Percentiles rank a stretch among this genome's conserved stretches.
phyloP scores from a whole-genome alignment of 2,113 vertebrate species.

The Dryoscopus gambensis region DNA sequence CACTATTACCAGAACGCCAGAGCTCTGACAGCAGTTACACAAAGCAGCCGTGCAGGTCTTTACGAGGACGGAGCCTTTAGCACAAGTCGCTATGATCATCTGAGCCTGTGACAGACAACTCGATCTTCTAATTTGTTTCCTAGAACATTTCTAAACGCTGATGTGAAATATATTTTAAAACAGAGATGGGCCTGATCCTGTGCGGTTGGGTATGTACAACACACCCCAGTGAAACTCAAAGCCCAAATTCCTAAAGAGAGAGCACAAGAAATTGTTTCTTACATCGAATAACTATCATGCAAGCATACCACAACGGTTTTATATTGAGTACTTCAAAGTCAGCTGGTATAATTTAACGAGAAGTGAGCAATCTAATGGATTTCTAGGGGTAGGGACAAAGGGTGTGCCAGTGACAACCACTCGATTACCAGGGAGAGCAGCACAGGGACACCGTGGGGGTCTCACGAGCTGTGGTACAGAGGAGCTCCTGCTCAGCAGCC shows the following conservation, averaged over 20 bases:
- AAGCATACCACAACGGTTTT: not conserved
- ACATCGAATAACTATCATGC: conserved; percentile 41
- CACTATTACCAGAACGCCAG: not conserved
- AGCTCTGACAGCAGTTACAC: conserved; percentile 24
- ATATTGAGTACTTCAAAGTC: conserved; percentile 15
- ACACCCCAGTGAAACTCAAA: conserved; percentile 24
- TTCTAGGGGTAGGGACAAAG: not conserved
- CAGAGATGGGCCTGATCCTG: conserved; percentile 1
- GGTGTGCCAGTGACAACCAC: not conserved
- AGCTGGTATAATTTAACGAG: conserved; percentile 26
- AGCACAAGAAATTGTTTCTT: conserved; percentile 35
- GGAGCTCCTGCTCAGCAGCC: not conserved
- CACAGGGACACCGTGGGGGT: not conserved
- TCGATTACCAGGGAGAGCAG: not conserved
- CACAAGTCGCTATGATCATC: not conserved
- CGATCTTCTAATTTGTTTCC: not conserved
- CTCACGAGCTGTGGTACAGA: not conserved
- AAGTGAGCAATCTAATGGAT: conserved; percentile 18
- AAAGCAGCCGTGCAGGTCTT: conserved; percentile 29
- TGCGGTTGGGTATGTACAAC: not conserved
- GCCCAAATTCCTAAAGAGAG: conserved; percentile 33
- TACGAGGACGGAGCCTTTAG: not conserved
- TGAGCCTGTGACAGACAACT: not conserved
- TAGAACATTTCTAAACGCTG: not conserved
- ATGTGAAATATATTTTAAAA: conserved; percentile 5